Evolutionary conservation across 2,797 vertebrate species (phyloP), one percentile per base, ranked within the genome.

Genomic region (Cyprinella venusta): DNA sequence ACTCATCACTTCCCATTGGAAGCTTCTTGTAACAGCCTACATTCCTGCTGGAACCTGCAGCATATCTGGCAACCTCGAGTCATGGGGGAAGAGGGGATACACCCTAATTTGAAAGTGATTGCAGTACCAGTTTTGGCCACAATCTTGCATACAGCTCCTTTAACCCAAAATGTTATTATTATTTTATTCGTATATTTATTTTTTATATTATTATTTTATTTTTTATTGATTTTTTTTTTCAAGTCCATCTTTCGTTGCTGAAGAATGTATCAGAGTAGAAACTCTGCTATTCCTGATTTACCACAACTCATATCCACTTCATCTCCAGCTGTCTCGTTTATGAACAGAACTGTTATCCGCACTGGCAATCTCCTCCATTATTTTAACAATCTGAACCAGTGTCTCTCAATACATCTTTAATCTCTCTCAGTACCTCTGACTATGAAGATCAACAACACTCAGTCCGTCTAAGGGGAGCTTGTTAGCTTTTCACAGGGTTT

Each of bases 351-450:
- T 69, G 52, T 30, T 69, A 67, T 80, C 36, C 5, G 21, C 67
- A 70, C 79, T 59, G 52, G 36, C 52, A 45, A 33, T 42, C 59
- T 24, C 65, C 78, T 54, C 24, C 38, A 33, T 30, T 80, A 38
- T 71, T 61, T 75, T 56, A 67, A 75, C 6, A 7, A 45, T 56
- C 36, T 54, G 70, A 67, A 30, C 48, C 19, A 45, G n/a, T 72
- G 42, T 70, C 52, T 65, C 16, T 74, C 70, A 81, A 63, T 79
- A 71, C 18, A 38, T 65, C 8, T 82, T 87, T 75, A 81, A 84
- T 79, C 61, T 19, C 9, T 75, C 61, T 69, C 77, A 74, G 63
- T 82, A 61, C 18, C 59, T 86, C 63, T 24, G 52, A 63, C 40
- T 74, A n/a, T n/a, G 70, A 80, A 84, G 74, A 63, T 80, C 40